These are phyloP conservation scores for Druon quercuslanigerum DNA, from an alignment of 1,140 invertebrate species.

Conservation along the genomic window DNA sequence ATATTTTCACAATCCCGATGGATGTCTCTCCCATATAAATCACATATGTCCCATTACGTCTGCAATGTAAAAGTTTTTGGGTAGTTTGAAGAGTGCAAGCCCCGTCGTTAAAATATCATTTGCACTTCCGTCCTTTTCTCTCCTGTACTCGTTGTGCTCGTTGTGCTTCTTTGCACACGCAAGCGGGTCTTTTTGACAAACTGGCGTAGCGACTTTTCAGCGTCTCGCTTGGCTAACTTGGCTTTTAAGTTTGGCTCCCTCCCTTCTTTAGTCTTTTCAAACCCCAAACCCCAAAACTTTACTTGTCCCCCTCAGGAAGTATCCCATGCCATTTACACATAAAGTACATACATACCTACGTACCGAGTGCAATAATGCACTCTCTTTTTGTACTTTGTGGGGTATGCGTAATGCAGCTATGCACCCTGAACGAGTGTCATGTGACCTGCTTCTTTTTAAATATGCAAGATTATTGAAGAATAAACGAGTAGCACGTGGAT, in stretches of 20 bases:
- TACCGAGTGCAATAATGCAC: conserved; percentile 5
- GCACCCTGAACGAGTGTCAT: neutral
- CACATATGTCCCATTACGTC: conserved; percentile 1
- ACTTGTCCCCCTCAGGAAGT: conserved; percentile 30
- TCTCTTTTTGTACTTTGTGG: neutral
- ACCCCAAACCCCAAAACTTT: conserved; percentile 28
- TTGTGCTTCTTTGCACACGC: too few relatives aligned
- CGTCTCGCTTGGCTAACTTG: conserved; percentile 33
- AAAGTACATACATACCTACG: neutral
- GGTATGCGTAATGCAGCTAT: too few relatives aligned
- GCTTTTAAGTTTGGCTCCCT: neutral
- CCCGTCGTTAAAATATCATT: conserved; percentile 45
- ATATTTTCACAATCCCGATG: neutral
- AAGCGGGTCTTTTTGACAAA: conserved; percentile 37
- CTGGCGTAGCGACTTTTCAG: conserved; percentile 42
- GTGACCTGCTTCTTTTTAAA: neutral
- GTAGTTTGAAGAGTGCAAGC: conserved; percentile 31
- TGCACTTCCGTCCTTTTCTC: conserved; percentile 35
- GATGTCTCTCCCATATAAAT: conserved; percentile 8
- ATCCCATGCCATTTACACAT: conserved; percentile 27
- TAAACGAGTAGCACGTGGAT: conserved; percentile 4
- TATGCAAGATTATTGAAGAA: conserved; percentile 7
- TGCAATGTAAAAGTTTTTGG: conserved; percentile 20
- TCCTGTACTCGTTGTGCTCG: neutral
- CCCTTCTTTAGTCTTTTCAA: neutral